These are phyloP conservation scores for Chrysopilus asiliformis DNA, from an alignment of 2,888 invertebrate genomes.

Conservation along the genomic window DNA sequence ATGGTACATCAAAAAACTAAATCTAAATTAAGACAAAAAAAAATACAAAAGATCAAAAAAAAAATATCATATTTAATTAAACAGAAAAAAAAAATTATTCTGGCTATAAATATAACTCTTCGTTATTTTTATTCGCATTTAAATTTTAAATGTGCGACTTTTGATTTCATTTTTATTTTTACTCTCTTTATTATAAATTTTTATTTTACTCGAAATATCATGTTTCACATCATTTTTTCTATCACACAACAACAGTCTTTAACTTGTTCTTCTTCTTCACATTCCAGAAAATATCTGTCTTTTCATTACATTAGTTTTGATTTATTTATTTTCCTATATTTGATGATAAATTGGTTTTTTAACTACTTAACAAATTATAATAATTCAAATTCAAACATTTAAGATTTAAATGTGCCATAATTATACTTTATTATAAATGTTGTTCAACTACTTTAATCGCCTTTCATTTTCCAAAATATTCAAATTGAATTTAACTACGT, in stretches of 20 bases:
- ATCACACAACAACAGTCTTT: too few relatives aligned
- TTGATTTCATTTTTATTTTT: conserved; percentile 1
- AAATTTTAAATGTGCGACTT: conserved; percentile 15
- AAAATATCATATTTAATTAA: neutral
- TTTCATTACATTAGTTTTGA: too few relatives aligned
- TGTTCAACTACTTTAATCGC: too few relatives aligned
- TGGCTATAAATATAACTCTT: too few relatives aligned
- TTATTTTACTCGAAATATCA: too few relatives aligned
- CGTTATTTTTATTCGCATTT: conserved; percentile 9
- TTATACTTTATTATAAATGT: too few relatives aligned
- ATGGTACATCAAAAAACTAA: conserved; percentile 56
- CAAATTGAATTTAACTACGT: too few relatives aligned
- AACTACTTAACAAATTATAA: too few relatives aligned
- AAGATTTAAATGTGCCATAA: conserved; percentile 13
- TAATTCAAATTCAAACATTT: conserved; percentile 12
- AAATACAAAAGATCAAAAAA: neutral
- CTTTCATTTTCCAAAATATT: too few relatives aligned
- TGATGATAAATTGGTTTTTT: conserved; percentile 3
- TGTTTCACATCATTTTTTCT: too few relatives aligned
- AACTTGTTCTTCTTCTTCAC: conserved; percentile 4
- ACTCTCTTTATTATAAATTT: neutral
- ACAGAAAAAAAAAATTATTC: neutral
- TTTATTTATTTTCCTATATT: conserved; percentile 1
- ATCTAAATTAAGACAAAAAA: conserved; percentile 5
- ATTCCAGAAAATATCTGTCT: conserved; percentile 4